A percentile compares a stretch with the other conserved stretches of the same genome.
Conservation (phyloP, 2,113 vertebrate species). For the Channa argus region DNA sequence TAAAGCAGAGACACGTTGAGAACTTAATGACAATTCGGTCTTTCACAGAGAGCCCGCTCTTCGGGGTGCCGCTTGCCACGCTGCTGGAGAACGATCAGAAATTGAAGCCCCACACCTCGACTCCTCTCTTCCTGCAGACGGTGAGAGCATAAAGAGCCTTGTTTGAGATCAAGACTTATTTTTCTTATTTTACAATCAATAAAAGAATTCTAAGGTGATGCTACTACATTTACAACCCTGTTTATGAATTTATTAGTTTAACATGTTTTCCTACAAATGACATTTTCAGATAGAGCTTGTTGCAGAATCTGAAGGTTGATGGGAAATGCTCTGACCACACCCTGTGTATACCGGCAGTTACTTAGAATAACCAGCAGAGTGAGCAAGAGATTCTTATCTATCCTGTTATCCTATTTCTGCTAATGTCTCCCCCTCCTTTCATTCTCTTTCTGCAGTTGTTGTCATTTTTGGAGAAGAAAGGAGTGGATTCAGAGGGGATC, state of each 20-base stretch:
- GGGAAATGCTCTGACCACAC: slow-evolving; percentile 59
- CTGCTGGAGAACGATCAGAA: slow-evolving; percentile 90
- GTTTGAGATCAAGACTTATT: background rate
- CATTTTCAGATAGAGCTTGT: slow-evolving; percentile 5
- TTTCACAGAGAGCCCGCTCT: slow-evolving; percentile 86
- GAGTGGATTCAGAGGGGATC: slow-evolving; percentile 90
- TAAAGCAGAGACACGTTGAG: background rate
- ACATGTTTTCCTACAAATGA: background rate
- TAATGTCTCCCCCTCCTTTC: background rate
- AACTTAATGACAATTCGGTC: slow-evolving; percentile 5
- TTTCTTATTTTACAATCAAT: background rate
- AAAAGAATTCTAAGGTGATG: background rate
- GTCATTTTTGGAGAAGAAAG: slow-evolving; percentile 90
- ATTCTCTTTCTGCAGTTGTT: slow-evolving; percentile 83
- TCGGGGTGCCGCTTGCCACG: slow-evolving; percentile 86
- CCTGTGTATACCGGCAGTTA: slow-evolving; percentile 64
- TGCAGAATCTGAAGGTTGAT: background rate
- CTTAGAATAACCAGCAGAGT: slow-evolving; percentile 73
- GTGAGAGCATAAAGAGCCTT: slow-evolving; percentile 72
- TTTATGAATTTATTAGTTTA: background rate
- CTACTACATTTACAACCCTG: background rate
- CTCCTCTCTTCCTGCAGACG: slow-evolving; percentile 88
- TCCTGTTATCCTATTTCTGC: slow-evolving; percentile 18
- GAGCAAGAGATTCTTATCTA: slow-evolving; percentile 61
- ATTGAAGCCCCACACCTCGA: slow-evolving; percentile 80